A percentile compares a stretch with the other conserved stretches of the same genome.
These are phyloP conservation scores for Schizotus pectinicornis DNA, from an alignment of 2,888 invertebrate genomes.

Conservation along the genomic window DNA sequence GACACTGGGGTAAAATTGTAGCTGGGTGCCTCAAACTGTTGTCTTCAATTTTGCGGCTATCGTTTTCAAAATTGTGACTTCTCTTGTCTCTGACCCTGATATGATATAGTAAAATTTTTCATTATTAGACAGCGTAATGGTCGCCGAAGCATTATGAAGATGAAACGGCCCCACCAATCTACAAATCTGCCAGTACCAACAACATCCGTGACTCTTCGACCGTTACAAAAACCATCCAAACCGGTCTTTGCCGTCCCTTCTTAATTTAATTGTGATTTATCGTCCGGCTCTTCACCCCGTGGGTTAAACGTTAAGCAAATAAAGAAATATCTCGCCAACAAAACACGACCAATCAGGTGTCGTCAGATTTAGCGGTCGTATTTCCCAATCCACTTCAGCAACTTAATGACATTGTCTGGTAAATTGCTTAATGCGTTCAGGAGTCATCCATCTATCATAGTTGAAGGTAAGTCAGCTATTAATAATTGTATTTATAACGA, in stretches of 20 bases:
- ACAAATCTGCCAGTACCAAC: slow-evolving; percentile 45
- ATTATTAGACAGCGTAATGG: too few relatives aligned
- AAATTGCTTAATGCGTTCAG: slow-evolving; percentile 2
- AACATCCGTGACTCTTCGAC: slow-evolving; percentile 40
- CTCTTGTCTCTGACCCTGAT: too few relatives aligned
- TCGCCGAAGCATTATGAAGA: slow-evolving; percentile 1
- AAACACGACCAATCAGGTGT: too few relatives aligned
- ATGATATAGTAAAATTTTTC: too few relatives aligned
- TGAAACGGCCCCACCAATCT: slow-evolving; percentile 31
- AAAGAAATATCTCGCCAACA: too few relatives aligned
- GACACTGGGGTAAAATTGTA: too few relatives aligned
- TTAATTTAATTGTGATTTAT: slow-evolving; percentile 49
- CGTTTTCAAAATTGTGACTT: too few relatives aligned
- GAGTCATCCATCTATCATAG: slow-evolving; percentile 39
- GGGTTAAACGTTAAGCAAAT: neutral
- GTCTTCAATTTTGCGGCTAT: too few relatives aligned
- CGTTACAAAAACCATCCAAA: slow-evolving; percentile 36
- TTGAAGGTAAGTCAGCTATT: slow-evolving; percentile 51
- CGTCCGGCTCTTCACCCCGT: slow-evolving; percentile 33
- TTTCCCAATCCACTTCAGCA: neutral
- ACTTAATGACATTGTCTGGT: slow-evolving; percentile 3
- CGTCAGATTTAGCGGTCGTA: neutral
- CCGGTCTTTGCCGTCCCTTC: slow-evolving; percentile 38
- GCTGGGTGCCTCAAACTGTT: too few relatives aligned
- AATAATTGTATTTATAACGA: slow-evolving; percentile 52